phyloP scores from a whole-genome alignment of 1,140 invertebrate genomes.

The Drosophila ercepeae region DNA sequence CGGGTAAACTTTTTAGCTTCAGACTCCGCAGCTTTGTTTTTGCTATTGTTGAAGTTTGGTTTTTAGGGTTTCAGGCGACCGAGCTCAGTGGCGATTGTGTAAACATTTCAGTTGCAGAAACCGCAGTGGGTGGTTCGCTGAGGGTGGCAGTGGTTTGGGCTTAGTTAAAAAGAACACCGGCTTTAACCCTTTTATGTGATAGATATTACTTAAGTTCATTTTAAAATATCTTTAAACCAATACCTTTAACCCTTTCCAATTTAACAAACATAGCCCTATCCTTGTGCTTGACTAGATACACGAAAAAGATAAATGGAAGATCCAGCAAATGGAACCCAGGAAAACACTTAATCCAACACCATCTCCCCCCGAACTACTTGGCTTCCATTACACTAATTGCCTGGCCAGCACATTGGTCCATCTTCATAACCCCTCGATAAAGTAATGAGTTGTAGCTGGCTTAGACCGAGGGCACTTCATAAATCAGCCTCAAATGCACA shows the following conservation, averaged over 20 bases:
- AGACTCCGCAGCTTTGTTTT: slow-evolving; percentile 36
- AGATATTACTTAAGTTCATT: too few relatives aligned
- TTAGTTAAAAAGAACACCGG: background rate
- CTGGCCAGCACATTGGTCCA: slow-evolving; percentile 35
- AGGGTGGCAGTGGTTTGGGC: slow-evolving; percentile 12
- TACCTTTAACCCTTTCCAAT: too few relatives aligned
- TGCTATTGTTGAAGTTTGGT: slow-evolving; percentile 55
- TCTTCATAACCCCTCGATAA: slow-evolving; percentile 11
- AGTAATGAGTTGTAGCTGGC: slow-evolving; percentile 34
- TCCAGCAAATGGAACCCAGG: background rate
- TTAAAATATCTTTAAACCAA: too few relatives aligned
- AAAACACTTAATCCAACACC: background rate
- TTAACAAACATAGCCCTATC: too few relatives aligned
- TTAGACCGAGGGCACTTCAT: slow-evolving; percentile 46
- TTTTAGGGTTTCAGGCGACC: slow-evolving; percentile 35
- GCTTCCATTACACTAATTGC: slow-evolving; percentile 68
- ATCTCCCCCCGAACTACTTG: slow-evolving; percentile 6
- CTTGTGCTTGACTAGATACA: background rate
- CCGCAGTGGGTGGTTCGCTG: background rate
- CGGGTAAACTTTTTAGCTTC: slow-evolving; percentile 22
- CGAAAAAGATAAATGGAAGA: background rate
- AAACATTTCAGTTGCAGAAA: slow-evolving; percentile 75
- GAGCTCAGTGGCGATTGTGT: slow-evolving; percentile 60
- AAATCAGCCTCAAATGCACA: slow-evolving; percentile 61
- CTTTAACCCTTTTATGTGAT: background rate